Evolutionary conservation across 2,888 invertebrate genomes (phyloP), one percentile per base, ranked within the genome.

Genomic region (Andricus curvator): DNA sequence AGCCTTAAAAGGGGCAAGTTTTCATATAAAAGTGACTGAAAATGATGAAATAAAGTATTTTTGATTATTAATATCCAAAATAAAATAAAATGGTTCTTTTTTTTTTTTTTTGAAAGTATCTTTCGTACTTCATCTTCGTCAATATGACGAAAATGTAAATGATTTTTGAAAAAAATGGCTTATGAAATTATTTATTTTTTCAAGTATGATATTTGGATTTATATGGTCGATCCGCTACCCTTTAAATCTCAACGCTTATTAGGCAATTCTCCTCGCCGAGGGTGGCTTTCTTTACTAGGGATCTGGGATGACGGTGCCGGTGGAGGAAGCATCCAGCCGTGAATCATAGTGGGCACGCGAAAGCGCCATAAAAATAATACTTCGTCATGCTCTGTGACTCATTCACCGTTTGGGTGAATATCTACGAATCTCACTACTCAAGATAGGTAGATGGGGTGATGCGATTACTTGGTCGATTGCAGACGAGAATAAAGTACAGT

Each of bases 281-380:
- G 56, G 22, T 11, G 56, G 4, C 56, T 22, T 60, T 22, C 56
- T 22, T 60, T 60, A 4, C 22, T 9, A 77, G 66, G 83, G 78
- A 81, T 86, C 44, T 44, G 44, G 44, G 15, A 44, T 17, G 44
- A 44, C 3, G 44, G 44, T 15, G 87, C 83, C 77, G 81, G 65
- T 80, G 83, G 81, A 83, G 84, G 87, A 81, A 82, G 77, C 79
- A 82, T n/a, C 80, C 29, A 78, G 62, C 48, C 67, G 85, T 89
- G 89, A 89, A 88, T 89, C 89, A 89, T 89, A 80, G 86, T 83
- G 65, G 77, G 86, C 89, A 89, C 87, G 88, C 89, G 85, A 89
- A 88, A 88, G 86, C 85, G 84, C 88, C 86, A 89, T 89, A 89
- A 89, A 89, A 88, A 85, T 87, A 87, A 88, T 85, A 86, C 81